Conservation (phyloP, 2,888 invertebrate species). For the Onthophagus sagittarius region DNA sequence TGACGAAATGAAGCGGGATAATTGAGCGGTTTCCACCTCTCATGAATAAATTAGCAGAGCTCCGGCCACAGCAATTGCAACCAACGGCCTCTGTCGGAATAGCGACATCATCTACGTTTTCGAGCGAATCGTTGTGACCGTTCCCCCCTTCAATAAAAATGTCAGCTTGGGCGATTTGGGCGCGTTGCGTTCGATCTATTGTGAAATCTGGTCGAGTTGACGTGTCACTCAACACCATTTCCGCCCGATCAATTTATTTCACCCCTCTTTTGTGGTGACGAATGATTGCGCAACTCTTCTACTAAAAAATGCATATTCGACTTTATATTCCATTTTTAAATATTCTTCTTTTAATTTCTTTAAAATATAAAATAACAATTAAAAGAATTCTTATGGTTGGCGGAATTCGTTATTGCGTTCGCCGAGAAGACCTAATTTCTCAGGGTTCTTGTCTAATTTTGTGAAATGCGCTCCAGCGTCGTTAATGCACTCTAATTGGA, state of each 20-base stretch:
- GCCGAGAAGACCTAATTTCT: too few relatives aligned
- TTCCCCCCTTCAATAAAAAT: not conserved
- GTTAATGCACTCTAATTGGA: too few relatives aligned
- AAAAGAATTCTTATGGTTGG: too few relatives aligned
- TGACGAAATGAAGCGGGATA: slow-evolving; percentile 20
- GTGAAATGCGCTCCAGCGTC: too few relatives aligned
- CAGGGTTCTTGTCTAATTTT: too few relatives aligned
- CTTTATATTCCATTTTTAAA: too few relatives aligned
- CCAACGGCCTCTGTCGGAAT: not conserved
- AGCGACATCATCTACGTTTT: not conserved
- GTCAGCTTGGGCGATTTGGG: not conserved
- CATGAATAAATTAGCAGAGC: slow-evolving; percentile 20
- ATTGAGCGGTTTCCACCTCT: slow-evolving; percentile 20
- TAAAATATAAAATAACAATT: too few relatives aligned
- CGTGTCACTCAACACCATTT: not conserved
- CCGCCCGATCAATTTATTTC: not conserved
- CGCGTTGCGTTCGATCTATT: not conserved
- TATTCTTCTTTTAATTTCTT: too few relatives aligned
- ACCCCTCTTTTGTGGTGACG: too few relatives aligned
- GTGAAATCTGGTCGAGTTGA: not conserved
- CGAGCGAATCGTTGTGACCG: not conserved
- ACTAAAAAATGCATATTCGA: too few relatives aligned
- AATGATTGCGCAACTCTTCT: too few relatives aligned
- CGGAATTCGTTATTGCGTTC: too few relatives aligned
- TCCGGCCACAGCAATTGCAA: not conserved